These are phyloP conservation scores for Paracanthobrama guichenoti DNA, from an alignment of 2,113 vertebrate species.

Conservation along the genomic window DNA sequence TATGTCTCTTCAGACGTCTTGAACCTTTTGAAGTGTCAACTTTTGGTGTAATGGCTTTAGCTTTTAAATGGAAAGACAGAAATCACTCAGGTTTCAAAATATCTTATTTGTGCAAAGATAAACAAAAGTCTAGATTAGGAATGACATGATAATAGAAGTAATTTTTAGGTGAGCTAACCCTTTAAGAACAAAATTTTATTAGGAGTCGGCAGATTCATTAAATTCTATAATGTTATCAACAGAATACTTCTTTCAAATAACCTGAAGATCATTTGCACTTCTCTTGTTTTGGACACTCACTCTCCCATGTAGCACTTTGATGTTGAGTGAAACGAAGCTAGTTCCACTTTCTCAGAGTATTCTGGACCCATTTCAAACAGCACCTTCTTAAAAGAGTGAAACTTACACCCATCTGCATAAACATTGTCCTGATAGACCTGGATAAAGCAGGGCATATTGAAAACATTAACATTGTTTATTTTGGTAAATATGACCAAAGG, in stretches of 20 bases:
- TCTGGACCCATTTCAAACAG: slow-evolving; percentile 79
- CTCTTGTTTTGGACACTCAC: slow-evolving; percentile 64
- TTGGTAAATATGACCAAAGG: too few relatives aligned
- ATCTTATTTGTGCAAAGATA: not conserved
- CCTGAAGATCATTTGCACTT: not conserved
- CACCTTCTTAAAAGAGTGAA: slow-evolving; percentile 86
- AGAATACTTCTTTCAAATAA: not conserved
- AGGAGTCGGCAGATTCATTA: not conserved
- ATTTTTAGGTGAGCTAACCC: not conserved
- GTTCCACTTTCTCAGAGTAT: slow-evolving; percentile 69
- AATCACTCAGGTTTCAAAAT: not conserved
- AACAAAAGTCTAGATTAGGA: not conserved
- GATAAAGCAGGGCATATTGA: not conserved
- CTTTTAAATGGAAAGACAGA: not conserved
- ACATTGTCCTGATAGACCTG: slow-evolving; percentile 80
- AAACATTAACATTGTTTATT: not conserved
- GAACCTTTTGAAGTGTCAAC: not conserved
- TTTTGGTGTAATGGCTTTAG: not conserved
- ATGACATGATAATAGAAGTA: not conserved
- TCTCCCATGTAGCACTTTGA: slow-evolving; percentile 86
- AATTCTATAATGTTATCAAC: not conserved
- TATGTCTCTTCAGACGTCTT: not conserved
- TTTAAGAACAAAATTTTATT: not conserved
- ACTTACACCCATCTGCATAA: slow-evolving; percentile 75
- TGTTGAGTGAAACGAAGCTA: slow-evolving; percentile 81